Evolutionary conservation across 2,888 invertebrate genomes (phyloP).

Genomic region (Lasiommata megera): DNA sequence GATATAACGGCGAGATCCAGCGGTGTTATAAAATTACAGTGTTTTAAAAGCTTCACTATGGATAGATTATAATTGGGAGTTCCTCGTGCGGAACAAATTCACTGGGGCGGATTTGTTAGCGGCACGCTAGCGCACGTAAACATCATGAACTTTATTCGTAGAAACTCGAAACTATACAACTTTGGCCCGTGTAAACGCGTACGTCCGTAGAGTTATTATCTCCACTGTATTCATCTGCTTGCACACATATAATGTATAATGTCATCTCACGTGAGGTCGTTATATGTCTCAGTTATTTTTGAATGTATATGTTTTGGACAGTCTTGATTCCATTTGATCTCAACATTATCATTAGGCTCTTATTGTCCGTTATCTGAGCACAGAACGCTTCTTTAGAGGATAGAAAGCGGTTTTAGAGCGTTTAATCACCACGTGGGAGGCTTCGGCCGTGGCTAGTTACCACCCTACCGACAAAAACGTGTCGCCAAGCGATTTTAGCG

Average conservation of each 20-base stretch:
- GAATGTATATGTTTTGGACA: too few species aligned
- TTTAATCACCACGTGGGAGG: too few species aligned
- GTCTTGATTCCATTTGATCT: too few species aligned
- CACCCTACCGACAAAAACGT: too few species aligned
- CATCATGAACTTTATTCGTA: conserved; percentile 23
- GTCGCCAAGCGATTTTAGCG: too few species aligned
- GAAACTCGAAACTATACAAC: conserved; percentile 26
- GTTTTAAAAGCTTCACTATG: conserved; percentile 50
- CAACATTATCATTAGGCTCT: too few species aligned
- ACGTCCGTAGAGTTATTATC: conserved; percentile 17
- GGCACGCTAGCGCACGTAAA: conserved; percentile 23
- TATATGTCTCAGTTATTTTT: neutral
- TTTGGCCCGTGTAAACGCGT: conserved; percentile 18
- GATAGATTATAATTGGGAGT: conserved; percentile 46
- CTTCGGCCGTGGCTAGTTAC: too few species aligned
- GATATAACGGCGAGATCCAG: conserved; percentile 25
- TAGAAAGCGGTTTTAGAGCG: too few species aligned
- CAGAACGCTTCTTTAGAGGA: too few species aligned
- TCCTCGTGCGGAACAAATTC: conserved; percentile 37
- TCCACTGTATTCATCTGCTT: conserved; percentile 5
- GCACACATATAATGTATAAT: neutral
- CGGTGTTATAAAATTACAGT: conserved; percentile 48
- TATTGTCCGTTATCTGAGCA: too few species aligned
- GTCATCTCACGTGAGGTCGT: neutral
- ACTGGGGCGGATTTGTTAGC: conserved; percentile 45